Evolutionary conservation across 2,888 invertebrate genomes (phyloP).

Genomic region (Dendrolimus pini): DNA sequence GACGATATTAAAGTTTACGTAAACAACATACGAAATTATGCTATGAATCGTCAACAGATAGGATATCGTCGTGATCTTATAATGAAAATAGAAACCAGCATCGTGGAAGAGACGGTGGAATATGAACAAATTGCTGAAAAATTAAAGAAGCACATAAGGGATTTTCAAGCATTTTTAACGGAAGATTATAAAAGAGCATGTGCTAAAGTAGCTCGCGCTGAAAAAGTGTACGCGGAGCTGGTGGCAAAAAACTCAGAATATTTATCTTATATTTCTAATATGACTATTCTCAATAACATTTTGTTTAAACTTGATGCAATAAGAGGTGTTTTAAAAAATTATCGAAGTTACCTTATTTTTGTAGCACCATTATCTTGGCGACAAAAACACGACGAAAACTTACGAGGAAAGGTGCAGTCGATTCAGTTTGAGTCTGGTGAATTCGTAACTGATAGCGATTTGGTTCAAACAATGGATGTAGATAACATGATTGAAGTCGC

Average conservation of each 20-base stretch:
- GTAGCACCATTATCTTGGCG: slow-evolving; percentile 64
- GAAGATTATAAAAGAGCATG: slow-evolving; percentile 67
- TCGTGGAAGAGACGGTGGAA: slow-evolving; percentile 43
- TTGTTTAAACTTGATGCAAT: slow-evolving; percentile 64
- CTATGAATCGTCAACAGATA: slow-evolving; percentile 68
- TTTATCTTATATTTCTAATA: slow-evolving; percentile 43
- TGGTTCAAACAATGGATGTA: slow-evolving; percentile 56
- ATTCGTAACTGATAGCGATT: slow-evolving; percentile 58
- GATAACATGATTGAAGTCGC: slow-evolving; percentile 59
- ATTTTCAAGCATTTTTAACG: slow-evolving; percentile 63
- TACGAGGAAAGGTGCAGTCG: slow-evolving; percentile 43
- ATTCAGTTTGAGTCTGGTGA: slow-evolving; percentile 56
- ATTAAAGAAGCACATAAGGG: slow-evolving; percentile 53
- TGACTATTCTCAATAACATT: slow-evolving; percentile 55
- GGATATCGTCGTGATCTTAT: slow-evolving; percentile 61
- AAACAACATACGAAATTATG: slow-evolving; percentile 64
- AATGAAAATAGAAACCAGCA: slow-evolving; percentile 50
- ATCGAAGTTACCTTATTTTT: slow-evolving; percentile 57
- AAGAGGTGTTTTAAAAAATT: slow-evolving; percentile 51
- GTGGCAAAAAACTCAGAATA: slow-evolving; percentile 50
- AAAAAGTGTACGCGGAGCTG: slow-evolving; percentile 47
- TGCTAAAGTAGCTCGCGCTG: slow-evolving; percentile 43
- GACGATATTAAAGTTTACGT: slow-evolving; percentile 78
- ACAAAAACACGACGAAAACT: slow-evolving; percentile 51
- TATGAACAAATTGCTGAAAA: slow-evolving; percentile 43